Evolutionary conservation across 2,113 vertebrate species (phyloP), one percentile per base, ranked within the genome.

Genomic region (Hyperopisus bebe): DNA sequence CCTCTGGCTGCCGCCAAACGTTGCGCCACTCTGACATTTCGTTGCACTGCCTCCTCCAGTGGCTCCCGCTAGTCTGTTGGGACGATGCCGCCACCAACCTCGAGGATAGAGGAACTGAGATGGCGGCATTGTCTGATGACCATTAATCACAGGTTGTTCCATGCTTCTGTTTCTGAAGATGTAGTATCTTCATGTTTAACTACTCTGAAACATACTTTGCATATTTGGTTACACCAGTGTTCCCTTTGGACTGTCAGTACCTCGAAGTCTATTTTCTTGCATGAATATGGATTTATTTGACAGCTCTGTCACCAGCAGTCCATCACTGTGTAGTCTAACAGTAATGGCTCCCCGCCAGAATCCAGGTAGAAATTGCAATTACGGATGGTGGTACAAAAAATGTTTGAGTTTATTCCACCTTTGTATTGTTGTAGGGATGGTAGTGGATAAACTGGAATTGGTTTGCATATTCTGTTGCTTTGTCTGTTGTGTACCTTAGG

Each of bases 211-310:
- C 44, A 84, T n/a, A 80, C 19, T 84, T 44, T 83, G 39, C 80
- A 83, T 24, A 83, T 83, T 83, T 44, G 80, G 44, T 8, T 83
- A 80, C 0, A 1, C 35, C 74, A 42, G 74, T 42, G n/a, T 84
- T 47, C 21, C 42, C 82, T n/a, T 83, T 42, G 80, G 80, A 17
- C 19, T 44, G 8, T 83, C 44, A 84, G 39, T 46, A 47, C 44
- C 19, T 21, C 8, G 4, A 47, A 84, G 44, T 84, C 42, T 46
- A 47, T 24, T 47, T 47, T 31, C 11, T 15, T 47, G 85, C 46
- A 35, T 51, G 46, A 46, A 51, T 51, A 51, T 53, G 84, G 46
- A 51, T 86, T 86, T 86, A 35, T 86, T 86, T 86, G 46, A 87
- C 85, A 35, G 31, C n/a, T 17, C 50, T 51, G n/a, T 87, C 85